These are phyloP conservation scores for Pterostichus madidus DNA, from an alignment of 2,888 invertebrate species.

Conservation along the genomic window DNA sequence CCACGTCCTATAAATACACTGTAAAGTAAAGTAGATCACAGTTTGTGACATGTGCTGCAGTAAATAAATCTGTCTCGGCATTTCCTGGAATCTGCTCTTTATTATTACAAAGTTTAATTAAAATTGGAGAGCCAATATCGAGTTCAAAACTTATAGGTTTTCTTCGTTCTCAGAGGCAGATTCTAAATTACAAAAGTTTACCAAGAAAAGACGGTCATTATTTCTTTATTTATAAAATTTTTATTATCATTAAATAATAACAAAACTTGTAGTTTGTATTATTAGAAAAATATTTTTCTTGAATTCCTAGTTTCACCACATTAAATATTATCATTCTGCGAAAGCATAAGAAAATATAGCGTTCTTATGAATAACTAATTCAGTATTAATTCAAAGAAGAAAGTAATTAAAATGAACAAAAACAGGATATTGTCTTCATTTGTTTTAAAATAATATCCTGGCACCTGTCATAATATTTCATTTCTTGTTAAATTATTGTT, in stretches of 20 bases:
- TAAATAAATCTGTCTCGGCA: conserved; percentile 14
- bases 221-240: too few species aligned
- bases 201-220: too few species aligned
- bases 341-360: too few species aligned
- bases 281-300: too few species aligned
- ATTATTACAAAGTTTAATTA: conserved; percentile 22
- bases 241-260: too few species aligned
- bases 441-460: conserved; percentile 25
- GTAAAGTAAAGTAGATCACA: conserved; percentile 37
- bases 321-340: too few species aligned
- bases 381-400: conserved; percentile 1
- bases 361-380: too few species aligned
- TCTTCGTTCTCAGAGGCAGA: not conserved
- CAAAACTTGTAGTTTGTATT: too few species aligned
- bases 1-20: conserved; percentile 8
- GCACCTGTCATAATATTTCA: conserved; percentile 17
- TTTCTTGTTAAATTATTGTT: too few species aligned
- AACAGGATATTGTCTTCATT: not conserved
- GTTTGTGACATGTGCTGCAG: conserved; percentile 39
- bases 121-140: conserved; percentile 5
- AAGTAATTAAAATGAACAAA: conserved; percentile 28
- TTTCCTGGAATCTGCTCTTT: conserved; percentile 30
- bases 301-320: too few species aligned
- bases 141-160: not conserved
- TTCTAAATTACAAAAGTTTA: too few species aligned